Conservation (phyloP, 2,113 vertebrate genomes). For the Rhombomys opimus region DNA sequence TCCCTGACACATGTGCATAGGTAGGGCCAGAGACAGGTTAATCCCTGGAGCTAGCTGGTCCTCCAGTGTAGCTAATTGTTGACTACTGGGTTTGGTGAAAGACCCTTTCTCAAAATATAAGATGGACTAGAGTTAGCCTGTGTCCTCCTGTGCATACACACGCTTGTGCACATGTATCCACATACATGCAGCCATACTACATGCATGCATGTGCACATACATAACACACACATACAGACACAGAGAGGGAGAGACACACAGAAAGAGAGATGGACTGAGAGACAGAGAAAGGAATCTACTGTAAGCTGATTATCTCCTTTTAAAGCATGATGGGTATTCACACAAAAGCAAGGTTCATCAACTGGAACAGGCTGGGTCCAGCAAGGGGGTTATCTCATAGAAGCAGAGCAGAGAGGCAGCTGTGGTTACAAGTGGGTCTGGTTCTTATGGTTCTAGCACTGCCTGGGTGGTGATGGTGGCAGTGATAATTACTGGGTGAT, state of each 20-base stretch:
- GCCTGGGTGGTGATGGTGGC: not conserved
- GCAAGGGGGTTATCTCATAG: not conserved
- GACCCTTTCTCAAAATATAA: not conserved
- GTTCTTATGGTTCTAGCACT: not conserved
- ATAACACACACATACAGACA: not conserved
- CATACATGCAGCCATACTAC: not conserved
- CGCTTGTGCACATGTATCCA: not conserved
- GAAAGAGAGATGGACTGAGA: not conserved
- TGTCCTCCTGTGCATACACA: not conserved
- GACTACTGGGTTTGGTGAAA: not conserved
- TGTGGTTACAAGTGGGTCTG: not conserved
- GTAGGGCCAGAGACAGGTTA: not conserved
- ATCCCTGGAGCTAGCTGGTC: not conserved
- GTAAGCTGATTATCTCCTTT: not conserved
- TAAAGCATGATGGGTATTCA: not conserved
- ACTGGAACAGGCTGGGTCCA: not conserved
- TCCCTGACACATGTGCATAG: not conserved
- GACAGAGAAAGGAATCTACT: not conserved
- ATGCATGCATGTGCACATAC: not conserved
- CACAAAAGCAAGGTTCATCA: not conserved
- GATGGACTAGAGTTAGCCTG: not conserved
- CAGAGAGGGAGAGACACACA: not conserved
- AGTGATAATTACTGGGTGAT: not conserved
- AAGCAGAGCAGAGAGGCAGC: not conserved
- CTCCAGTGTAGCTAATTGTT: not conserved